Evolutionary conservation across 1,140 invertebrate genomes (phyloP), one percentile per base, ranked within the genome.

Genomic region (Matsumurasca onukii): DNA sequence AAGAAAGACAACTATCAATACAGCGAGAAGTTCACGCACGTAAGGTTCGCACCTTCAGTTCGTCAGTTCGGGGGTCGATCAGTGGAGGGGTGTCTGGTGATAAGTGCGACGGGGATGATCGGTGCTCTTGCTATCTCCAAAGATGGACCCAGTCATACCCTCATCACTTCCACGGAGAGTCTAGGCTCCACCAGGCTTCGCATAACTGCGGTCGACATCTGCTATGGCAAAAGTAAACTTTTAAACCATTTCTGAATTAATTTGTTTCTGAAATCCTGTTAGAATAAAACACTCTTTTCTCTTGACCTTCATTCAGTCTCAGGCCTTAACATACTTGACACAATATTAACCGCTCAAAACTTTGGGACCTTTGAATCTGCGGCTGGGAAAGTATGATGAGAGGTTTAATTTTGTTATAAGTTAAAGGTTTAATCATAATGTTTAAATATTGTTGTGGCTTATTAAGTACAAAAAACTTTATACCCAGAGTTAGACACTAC

Each of bases 21-120:
- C 76, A 86, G 83, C 63, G 95, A 97, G 48, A 95, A 95, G 78
- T 95, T 95, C 76, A 88, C 86, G 73, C 82, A 91, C 76, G 76
- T 89, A 15, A 84, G 88, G 65, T 90, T 91, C 75, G 84, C 86
- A 13, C 91, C 94, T 55, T 92, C 92, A 0, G 86, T 97, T 0
- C 86, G 90, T 75, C 89, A 92, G 73, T 95, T 96, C 81, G 95
- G 93, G 1, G 90, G 92, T 25, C 86, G 89, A 70, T 87, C 92
- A 5, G 82, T 88, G 22, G 91, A 91, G 76, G 95, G 95, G 0
- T 92, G 88, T 74, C 78, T 94, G 31, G 82, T 93, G 29, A 84
- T 97, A 24, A 92, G 93, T 1, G 88, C 89, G 0, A 94, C 92
- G 12, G 95, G 94, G 1, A 75, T 97, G 81, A 81, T 95, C 25